These are phyloP conservation scores for Watsonalla binaria DNA, from an alignment of 2,888 invertebrate species.

Conservation along the genomic window DNA sequence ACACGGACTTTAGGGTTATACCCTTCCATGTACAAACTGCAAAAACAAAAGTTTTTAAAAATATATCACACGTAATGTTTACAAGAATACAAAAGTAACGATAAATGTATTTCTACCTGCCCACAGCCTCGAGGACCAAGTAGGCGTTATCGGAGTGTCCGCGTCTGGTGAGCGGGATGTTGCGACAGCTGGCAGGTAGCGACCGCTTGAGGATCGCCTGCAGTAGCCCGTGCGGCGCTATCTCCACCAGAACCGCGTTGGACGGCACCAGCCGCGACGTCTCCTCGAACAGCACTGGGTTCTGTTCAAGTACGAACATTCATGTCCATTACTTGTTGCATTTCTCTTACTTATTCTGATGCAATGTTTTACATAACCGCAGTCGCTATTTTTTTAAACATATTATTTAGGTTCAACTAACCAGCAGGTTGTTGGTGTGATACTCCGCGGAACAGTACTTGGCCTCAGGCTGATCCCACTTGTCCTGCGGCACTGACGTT, in stretches of 20 bases:
- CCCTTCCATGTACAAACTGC: slow-evolving; percentile 85
- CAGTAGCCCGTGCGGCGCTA: slow-evolving; percentile 93
- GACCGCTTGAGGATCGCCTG: slow-evolving; percentile 92
- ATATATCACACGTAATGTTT: too few species aligned
- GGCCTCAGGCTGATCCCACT: slow-evolving; percentile 31
- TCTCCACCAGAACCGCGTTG: slow-evolving; percentile 89
- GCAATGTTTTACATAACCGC: too few species aligned
- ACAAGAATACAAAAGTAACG: slow-evolving; percentile 12
- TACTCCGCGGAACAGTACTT: slow-evolving; percentile 87
- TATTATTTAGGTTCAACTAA: slow-evolving; percentile 25
- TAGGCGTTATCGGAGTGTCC: slow-evolving; percentile 79
- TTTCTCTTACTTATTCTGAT: too few species aligned
- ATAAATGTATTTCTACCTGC: slow-evolving; percentile 67
- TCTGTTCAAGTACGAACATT: slow-evolving; percentile 37
- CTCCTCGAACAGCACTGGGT: slow-evolving; percentile 88
- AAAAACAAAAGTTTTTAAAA: too few species aligned
- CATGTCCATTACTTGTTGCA: background rate
- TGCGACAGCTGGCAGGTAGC: slow-evolving; percentile 78
- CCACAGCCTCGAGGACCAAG: slow-evolving; percentile 79
- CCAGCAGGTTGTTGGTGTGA: slow-evolving; percentile 87
- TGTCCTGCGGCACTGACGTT: slow-evolving; percentile 82
- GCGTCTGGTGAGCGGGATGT: slow-evolving; percentile 86
- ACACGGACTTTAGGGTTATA: slow-evolving; percentile 82
- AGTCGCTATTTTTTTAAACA: background rate
- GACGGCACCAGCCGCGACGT: slow-evolving; percentile 85